Evolutionary conservation across 2,797 vertebrate genomes (phyloP).

Genomic region (Rhinoraja longicauda): DNA sequence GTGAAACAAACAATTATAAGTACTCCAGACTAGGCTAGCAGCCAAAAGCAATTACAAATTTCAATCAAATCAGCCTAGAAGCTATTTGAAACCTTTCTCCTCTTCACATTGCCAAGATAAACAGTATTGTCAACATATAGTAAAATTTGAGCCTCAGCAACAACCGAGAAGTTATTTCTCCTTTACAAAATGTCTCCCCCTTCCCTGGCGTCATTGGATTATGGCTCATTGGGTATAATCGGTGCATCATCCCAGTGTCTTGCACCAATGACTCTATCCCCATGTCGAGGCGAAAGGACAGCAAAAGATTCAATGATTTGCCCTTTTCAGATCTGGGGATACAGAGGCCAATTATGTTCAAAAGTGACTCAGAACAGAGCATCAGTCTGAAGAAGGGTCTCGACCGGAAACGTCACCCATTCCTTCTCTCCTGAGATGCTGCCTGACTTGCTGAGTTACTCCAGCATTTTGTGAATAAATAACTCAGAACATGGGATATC

Average conservation of each 20-base stretch:
- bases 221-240: neutral
- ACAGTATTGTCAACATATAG: conserved; percentile 13
- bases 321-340: neutral
- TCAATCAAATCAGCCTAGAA: conserved; percentile 26
- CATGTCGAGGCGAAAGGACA: neutral
- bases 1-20: neutral
- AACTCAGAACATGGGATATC: neutral
- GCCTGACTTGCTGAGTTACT: too few species aligned
- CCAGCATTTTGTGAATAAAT: too few species aligned
- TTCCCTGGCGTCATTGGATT: neutral
- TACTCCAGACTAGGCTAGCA: neutral
- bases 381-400: too few species aligned
- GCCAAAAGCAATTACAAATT: conserved; percentile 35
- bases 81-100: neutral
- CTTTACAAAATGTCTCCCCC: neutral
- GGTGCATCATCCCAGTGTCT: neutral
- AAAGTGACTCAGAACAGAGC: too few species aligned
- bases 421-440: too few species aligned
- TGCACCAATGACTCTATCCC: too few species aligned
- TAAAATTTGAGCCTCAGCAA: conserved; percentile 22
- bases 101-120: neutral
- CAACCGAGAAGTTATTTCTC: neutral
- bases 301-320: neutral
- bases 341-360: neutral
- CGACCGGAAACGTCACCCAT: too few species aligned